Percentiles rank a stretch among this genome's conserved stretches.
Evolutionary conservation across 2,888 invertebrate species (phyloP).

Genomic region (Synergus gifuensis): DNA sequence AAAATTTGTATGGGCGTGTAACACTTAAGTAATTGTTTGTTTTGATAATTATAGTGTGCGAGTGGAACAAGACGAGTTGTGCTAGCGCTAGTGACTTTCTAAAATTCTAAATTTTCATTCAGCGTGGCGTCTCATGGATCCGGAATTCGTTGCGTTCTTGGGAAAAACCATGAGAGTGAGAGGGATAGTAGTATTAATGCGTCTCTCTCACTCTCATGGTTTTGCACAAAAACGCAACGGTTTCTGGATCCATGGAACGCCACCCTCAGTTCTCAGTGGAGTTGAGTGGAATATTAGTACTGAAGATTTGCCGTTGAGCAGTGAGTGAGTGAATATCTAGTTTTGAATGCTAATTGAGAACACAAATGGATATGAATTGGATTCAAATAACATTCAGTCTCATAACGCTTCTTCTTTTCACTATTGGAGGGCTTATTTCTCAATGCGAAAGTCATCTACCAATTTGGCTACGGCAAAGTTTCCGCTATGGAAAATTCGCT

Average conservation of each 20-base stretch:
- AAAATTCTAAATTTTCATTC: neutral
- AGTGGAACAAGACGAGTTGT: neutral
- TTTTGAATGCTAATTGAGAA: neutral
- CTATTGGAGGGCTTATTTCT: constrained; percentile 83
- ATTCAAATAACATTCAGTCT: constrained; percentile 65
- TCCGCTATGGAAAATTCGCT: constrained; percentile 87
- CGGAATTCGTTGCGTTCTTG: too few species aligned
- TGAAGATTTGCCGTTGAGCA: neutral
- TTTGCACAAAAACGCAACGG: too few species aligned
- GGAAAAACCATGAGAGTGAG: too few species aligned
- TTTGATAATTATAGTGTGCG: neutral
- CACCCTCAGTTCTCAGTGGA: too few species aligned
- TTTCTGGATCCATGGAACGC: too few species aligned
- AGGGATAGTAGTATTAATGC: too few species aligned
- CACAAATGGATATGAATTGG: constrained; percentile 62
- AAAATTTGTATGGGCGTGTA: too few species aligned
- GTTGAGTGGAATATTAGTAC: neutral
- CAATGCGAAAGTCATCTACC: constrained; percentile 84
- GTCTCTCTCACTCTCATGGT: too few species aligned
- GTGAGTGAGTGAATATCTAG: neutral
- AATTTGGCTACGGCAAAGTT: constrained; percentile 82
- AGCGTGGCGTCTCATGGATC: neutral
- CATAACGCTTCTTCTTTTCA: constrained; percentile 71
- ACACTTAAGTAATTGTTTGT: neutral
- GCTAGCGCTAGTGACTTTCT: neutral